Evolutionary conservation across 2,113 vertebrate genomes (phyloP), one percentile per base, ranked within the genome.

Genomic region (Catharus bicknelli): DNA sequence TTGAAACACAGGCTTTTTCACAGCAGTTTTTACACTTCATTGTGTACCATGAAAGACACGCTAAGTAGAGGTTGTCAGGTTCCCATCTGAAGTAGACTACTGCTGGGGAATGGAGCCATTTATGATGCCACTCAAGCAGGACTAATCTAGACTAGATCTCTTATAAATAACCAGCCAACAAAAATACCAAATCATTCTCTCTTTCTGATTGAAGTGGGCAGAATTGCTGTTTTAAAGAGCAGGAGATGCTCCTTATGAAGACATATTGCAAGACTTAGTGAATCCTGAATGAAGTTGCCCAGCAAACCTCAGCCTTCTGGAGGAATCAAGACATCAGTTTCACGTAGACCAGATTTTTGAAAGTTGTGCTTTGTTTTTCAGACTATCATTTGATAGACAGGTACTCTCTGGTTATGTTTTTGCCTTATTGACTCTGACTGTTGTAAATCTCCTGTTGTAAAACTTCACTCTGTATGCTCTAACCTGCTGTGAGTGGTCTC

Each of bases 41-140:
- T 98, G 97, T 98, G 97, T 96, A 42, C 96, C 94, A 38, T 97
- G 97, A 98, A 98, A 97, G 98, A 98, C 97, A 96, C 8, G 75
- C 94, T 98, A 98, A 98, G 97, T 98, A 97, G 97, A 92, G 97
- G 98, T 97, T 98, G 98, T 98, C 98, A 98, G 94, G 94, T 95
- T 96, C 96, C 94, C 96, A 93, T 98, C 97, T 97, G 93, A 97
- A 97, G 97, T 83, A 96, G 97, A 97, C 97, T 85, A 95, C 96
- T 95, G 97, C 97, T 94, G 94, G 94, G 96, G 97, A 97, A 97
- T 95, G 96, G 95, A 97, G 96, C 97, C 97, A 97, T 98, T 98
- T 98, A 98, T 97, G 95, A 94, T 97, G 98, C 95, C 98, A 97
- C 96, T 98, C 98, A 98, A 96, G 98, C 97, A 97, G 94, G 97